phyloP scores from a whole-genome alignment of 2,888 invertebrate genomes.

The Silvanus unidentatus region DNA sequence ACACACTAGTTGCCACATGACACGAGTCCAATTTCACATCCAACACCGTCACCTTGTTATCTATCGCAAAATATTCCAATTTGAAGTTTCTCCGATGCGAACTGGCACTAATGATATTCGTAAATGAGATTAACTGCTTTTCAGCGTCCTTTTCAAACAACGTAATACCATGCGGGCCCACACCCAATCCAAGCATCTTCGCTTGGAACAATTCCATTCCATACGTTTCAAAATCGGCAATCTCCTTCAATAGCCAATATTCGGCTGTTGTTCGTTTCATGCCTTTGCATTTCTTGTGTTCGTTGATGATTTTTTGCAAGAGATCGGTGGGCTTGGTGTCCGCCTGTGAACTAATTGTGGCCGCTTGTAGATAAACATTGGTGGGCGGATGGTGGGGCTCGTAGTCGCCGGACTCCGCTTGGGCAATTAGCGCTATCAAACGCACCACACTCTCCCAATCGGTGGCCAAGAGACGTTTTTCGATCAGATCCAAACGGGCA shows the following conservation, averaged over 20 bases:
- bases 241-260: conserved; percentile 76
- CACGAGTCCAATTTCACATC: conserved; percentile 77
- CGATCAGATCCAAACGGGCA: conserved; percentile 69
- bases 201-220: conserved; percentile 78
- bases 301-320: conserved; percentile 56
- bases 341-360: conserved; percentile 55
- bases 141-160: conserved; percentile 56
- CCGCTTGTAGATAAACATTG: conserved; percentile 58
- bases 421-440: conserved; percentile 72
- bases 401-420: conserved; percentile 68
- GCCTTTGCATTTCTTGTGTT: conserved; percentile 51
- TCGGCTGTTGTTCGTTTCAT: conserved; percentile 75
- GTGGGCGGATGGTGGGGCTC: conserved; percentile 56
- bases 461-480: conserved; percentile 65
- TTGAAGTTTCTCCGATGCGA: conserved; percentile 70
- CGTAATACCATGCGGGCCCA: conserved; percentile 78
- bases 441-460: conserved; percentile 65
- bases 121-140: conserved; percentile 72
- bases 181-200: conserved; percentile 58
- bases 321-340: conserved; percentile 57
- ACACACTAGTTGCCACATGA: conserved; percentile 74
- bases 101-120: conserved; percentile 73
- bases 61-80: conserved; percentile 64
- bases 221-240: conserved; percentile 72
- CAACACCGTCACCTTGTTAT: conserved; percentile 62